These are phyloP conservation scores for Chamaea fasciata DNA, from an alignment of 2,113 vertebrate genomes.

Conservation along the genomic window DNA sequence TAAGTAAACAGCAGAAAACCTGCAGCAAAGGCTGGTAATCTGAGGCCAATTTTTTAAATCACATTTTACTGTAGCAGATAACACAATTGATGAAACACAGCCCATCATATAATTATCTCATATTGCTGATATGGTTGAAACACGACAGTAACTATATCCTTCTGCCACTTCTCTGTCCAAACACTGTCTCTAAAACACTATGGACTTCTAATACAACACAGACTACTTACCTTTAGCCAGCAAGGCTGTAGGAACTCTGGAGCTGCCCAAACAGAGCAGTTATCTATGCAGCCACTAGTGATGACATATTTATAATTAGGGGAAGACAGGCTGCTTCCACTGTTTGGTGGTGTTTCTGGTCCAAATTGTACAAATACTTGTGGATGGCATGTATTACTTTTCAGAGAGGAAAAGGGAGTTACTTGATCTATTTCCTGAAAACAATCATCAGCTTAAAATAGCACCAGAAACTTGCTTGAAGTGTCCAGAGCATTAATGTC, in stretches of 20 bases:
- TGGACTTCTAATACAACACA: neutral
- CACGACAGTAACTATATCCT: conserved; percentile 32
- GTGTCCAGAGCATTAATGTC: neutral
- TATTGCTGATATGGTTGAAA: conserved; percentile 48
- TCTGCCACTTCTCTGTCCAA: conserved; percentile 23
- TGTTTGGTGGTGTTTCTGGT: neutral
- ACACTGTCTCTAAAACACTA: neutral
- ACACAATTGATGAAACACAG: conserved; percentile 33
- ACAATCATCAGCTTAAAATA: neutral
- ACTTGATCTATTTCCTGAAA: neutral
- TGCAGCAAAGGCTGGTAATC: neutral
- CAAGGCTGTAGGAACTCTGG: neutral
- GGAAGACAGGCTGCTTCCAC: neutral
- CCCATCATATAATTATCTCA: conserved; percentile 41
- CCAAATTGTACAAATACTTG: neutral
- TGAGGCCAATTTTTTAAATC: conserved; percentile 36
- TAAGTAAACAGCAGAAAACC: conserved; percentile 8
- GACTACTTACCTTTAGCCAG: neutral
- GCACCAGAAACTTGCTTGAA: neutral
- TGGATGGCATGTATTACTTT: neutral
- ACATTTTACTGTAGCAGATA: conserved; percentile 51
- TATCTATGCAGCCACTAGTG: neutral
- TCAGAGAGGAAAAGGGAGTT: neutral
- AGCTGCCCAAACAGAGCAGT: neutral
- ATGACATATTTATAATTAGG: neutral